These are phyloP conservation scores for Serranus cabrilla DNA, from an alignment of 2,797 vertebrate genomes.

Conservation along the genomic window DNA sequence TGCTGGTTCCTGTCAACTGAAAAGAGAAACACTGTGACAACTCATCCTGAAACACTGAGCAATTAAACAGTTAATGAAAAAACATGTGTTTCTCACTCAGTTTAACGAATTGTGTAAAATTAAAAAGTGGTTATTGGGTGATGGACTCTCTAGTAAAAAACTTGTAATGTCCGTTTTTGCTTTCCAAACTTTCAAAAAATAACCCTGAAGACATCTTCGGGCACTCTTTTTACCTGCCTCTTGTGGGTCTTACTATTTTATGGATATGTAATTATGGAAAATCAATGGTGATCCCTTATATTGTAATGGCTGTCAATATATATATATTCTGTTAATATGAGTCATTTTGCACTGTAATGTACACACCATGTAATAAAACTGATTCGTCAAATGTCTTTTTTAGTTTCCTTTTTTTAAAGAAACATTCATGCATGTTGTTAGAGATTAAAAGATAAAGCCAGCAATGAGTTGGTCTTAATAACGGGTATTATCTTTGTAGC, in stretches of 20 bases:
- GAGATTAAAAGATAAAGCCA: background rate
- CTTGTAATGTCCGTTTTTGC: too few relatives aligned
- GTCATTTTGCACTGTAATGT: background rate
- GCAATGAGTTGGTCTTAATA: background rate
- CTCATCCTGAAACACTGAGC: background rate
- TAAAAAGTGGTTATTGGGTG: background rate
- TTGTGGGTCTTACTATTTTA: background rate
- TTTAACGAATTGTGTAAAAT: background rate
- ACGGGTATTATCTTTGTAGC: background rate
- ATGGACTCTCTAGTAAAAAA: too few relatives aligned
- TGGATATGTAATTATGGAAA: background rate
- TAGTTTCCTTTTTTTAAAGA: background rate
- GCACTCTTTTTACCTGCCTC: background rate
- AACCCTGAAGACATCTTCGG: too few relatives aligned
- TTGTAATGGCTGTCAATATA: background rate
- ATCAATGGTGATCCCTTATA: background rate
- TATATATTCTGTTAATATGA: background rate
- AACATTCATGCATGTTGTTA: background rate
- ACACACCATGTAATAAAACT: constrained; percentile 1
- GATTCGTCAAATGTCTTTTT: background rate
- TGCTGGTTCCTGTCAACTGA: background rate
- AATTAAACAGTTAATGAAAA: background rate
- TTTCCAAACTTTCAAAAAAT: too few relatives aligned
- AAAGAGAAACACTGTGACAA: background rate
- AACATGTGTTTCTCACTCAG: background rate